Percentiles rank a stretch among this genome's conserved stretches.
Conservation (phyloP, 2,797 vertebrate species). For the Garrulus glandarius region DNA sequence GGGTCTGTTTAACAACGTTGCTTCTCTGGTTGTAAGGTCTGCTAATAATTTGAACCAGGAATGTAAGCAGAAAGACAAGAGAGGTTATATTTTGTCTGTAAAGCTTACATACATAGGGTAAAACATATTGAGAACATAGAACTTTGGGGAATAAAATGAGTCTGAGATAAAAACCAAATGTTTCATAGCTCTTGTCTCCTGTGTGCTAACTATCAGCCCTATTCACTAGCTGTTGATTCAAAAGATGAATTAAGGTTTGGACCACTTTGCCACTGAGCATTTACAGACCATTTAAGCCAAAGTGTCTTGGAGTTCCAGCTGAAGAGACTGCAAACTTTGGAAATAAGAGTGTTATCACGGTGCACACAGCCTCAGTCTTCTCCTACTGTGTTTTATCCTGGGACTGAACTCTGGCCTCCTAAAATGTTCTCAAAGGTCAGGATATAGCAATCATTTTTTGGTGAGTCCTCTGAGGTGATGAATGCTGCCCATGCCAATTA, state of each 20-base stretch:
- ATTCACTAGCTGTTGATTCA: neutral
- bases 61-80: slow-evolving; percentile 19
- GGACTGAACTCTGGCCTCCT: neutral
- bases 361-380: neutral
- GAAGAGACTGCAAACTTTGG: neutral
- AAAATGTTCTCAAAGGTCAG: slow-evolving; percentile 6
- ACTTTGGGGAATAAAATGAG: slow-evolving; percentile 12
- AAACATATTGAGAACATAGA: slow-evolving; percentile 39
- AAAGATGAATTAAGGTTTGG: neutral
- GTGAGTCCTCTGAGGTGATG: neutral
- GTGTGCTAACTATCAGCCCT: neutral
- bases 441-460: neutral
- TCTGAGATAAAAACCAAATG: neutral
- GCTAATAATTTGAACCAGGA: slow-evolving; percentile 44
- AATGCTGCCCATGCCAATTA: neutral
- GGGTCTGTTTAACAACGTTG: slow-evolving; percentile 28
- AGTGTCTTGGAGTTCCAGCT: neutral
- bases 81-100: slow-evolving; percentile 40
- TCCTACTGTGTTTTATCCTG: neutral
- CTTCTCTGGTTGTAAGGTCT: slow-evolving; percentile 40
- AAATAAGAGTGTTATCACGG: neutral
- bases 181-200: neutral
- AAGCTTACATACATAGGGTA: neutral
- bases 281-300: neutral
- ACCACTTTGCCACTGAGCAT: neutral